Percentiles rank a stretch among this genome's conserved stretches.
Conservation (phyloP, 2,113 vertebrate genomes). For the Psilopogon haemacephalus region DNA sequence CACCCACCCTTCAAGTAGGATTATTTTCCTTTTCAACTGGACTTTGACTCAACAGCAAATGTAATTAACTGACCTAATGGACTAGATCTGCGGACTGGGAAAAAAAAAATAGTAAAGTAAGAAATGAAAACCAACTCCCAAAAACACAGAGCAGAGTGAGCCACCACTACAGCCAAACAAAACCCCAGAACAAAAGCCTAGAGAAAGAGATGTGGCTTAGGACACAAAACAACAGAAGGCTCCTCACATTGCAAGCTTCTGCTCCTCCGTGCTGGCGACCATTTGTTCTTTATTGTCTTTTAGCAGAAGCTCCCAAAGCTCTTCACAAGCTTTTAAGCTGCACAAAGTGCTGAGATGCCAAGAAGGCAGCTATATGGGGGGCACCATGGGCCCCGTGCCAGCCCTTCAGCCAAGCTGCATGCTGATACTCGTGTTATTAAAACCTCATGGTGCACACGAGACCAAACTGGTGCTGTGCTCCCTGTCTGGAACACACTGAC, state of each 20-base stretch:
- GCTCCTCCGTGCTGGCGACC: not conserved
- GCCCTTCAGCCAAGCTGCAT: not conserved
- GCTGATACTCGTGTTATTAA: not conserved
- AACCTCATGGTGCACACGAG: not conserved
- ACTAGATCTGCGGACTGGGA: slow-evolving; percentile 3
- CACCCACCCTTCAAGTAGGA: slow-evolving; percentile 22
- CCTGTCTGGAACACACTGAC: not conserved
- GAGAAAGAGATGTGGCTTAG: not conserved
- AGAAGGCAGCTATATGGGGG: not conserved
- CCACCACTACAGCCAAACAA: not conserved
- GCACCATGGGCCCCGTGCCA: not conserved
- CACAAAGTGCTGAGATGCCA: not conserved
- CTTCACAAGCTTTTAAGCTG: not conserved
- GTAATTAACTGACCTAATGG: slow-evolving; percentile 64
- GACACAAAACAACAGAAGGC: not conserved
- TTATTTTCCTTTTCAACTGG: slow-evolving; percentile 20
- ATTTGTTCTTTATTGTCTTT: not conserved
- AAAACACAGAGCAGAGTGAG: not conserved
- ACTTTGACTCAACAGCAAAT: slow-evolving; percentile 50
- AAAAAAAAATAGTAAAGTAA: not conserved
- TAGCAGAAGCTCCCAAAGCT: not conserved
- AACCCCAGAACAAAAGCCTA: not conserved
- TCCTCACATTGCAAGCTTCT: fast-evolving
- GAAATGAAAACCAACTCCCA: not conserved
- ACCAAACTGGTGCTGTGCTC: not conserved